Evolutionary conservation across 2,113 vertebrate species (phyloP).

Genomic region (Balaenoptera acutorostrata): DNA sequence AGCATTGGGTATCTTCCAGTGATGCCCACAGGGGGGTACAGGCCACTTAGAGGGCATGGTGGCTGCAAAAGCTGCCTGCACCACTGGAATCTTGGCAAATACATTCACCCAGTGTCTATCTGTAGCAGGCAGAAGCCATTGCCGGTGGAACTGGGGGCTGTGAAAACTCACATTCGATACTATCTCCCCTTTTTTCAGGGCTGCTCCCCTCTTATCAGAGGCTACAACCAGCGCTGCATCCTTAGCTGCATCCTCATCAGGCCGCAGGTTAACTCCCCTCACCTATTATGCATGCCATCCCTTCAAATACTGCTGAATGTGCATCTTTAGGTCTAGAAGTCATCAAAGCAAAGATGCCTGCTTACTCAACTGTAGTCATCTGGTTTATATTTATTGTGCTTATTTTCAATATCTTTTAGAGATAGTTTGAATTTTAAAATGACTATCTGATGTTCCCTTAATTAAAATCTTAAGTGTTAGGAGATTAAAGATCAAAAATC

Average conservation of each 20-base stretch:
- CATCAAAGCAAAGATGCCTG: background rate
- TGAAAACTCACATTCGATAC: background rate
- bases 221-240: fast-evolving
- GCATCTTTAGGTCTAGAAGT: background rate
- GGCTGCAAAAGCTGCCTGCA: background rate
- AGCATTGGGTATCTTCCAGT: background rate
- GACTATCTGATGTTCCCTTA: background rate
- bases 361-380: background rate
- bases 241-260: background rate
- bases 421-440: background rate
- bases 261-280: background rate
- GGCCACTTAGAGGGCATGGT: background rate
- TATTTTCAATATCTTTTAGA: background rate
- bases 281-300: background rate
- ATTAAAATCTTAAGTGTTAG: background rate
- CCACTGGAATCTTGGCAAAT: background rate
- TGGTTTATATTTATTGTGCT: background rate
- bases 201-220: background rate
- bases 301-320: background rate
- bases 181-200: background rate
- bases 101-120: background rate
- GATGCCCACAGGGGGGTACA: background rate
- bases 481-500: background rate
- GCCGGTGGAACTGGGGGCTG: background rate
- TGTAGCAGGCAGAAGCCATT: background rate